These are phyloP conservation scores for Lepeophtheirus salmonis DNA, from an alignment of 1,140 invertebrate species.

Conservation along the genomic window DNA sequence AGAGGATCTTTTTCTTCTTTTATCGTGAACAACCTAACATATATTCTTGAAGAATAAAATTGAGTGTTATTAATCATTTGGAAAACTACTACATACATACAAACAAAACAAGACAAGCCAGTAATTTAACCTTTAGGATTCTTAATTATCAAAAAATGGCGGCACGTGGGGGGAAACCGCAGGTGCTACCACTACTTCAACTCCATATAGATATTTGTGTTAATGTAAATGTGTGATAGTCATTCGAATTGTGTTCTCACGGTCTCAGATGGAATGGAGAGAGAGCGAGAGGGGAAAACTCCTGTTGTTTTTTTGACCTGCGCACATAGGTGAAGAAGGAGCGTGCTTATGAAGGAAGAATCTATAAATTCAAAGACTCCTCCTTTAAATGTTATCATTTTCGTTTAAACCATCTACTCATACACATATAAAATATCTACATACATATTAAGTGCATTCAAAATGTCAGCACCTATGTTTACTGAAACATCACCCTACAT, in stretches of 20 bases:
- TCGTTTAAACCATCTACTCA: neutral
- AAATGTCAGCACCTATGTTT: neutral
- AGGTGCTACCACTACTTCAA: neutral
- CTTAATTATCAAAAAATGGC: neutral
- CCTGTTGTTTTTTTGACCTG: neutral
- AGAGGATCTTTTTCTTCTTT: no score
- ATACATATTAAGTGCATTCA: neutral
- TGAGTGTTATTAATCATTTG: no score
- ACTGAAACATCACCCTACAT: constrained; percentile 33
- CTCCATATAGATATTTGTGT: no score
- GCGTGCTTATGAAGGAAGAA: neutral
- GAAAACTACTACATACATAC: no score
- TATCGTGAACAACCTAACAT: neutral
- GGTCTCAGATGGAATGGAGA: neutral
- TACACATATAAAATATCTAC: neutral
- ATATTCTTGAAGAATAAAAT: neutral
- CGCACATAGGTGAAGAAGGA: neutral
- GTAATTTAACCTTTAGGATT: neutral
- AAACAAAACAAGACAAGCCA: neutral
- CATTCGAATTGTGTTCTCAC: neutral
- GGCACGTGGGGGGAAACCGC: neutral
- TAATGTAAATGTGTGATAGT: neutral
- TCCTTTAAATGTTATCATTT: neutral
- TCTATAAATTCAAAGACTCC: neutral
- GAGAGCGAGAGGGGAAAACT: no score